A percentile compares a stretch with the other conserved stretches of the same genome.
Conservation (phyloP, 2,113 vertebrate genomes). For the Proterorhinus semilunaris region DNA sequence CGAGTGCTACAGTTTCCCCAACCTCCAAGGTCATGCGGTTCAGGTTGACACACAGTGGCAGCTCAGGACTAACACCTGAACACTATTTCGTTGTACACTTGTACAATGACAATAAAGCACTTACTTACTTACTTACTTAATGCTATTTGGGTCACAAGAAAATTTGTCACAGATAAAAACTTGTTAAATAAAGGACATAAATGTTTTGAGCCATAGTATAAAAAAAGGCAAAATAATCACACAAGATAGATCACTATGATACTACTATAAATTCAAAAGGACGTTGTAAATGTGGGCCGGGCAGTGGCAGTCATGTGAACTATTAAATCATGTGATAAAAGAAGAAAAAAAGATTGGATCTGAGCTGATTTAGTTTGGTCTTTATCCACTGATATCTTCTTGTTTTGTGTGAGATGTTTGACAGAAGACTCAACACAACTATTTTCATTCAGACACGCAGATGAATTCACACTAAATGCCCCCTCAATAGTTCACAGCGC, state of each 20-base stretch:
- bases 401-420: not conserved
- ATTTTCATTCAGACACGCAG: constrained; percentile 22
- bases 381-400: constrained; percentile 1
- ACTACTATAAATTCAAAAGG: not conserved
- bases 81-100: too few relatives aligned
- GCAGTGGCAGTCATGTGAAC: constrained; percentile 19
- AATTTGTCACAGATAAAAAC: not conserved
- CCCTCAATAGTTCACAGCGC: constrained; percentile 23
- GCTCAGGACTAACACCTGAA: too few relatives aligned
- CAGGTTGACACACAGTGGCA: too few relatives aligned
- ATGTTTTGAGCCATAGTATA: not conserved
- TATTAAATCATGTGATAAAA: constrained; percentile 8
- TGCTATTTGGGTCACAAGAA: too few relatives aligned
- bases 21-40: too few relatives aligned
- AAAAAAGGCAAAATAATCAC: not conserved
- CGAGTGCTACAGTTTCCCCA: too few relatives aligned
- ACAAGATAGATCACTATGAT: not conserved
- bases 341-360: constrained; percentile 5
- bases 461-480: constrained; percentile 8
- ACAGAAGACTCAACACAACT: not conserved
- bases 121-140: too few relatives aligned
- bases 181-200: not conserved
- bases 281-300: not conserved
- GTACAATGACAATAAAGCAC: too few relatives aligned
- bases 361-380: constrained; percentile 5